A percentile compares a stretch with the other conserved stretches of the same genome.
phyloP scores from a whole-genome alignment of 2,113 vertebrate species.

The Epinephelus fuscoguttatus region DNA sequence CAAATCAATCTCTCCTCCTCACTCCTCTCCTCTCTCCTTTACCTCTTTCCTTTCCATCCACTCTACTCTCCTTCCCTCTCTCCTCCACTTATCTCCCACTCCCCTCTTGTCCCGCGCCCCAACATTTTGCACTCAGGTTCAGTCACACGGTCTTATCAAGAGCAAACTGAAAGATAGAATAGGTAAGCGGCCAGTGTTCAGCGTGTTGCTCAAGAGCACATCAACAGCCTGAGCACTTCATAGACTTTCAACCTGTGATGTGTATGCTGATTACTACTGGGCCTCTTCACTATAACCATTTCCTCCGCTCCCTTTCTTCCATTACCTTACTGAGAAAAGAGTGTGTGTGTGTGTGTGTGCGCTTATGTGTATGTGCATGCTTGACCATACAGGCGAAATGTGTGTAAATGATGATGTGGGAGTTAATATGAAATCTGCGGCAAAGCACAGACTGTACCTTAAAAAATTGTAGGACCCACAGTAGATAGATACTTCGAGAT shows the following conservation, averaged over 20 bases:
- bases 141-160: constrained; percentile 51
- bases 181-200: constrained; percentile 10
- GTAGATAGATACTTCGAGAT: constrained; percentile 77
- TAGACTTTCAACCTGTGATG: constrained; percentile 35
- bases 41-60: constrained; percentile 61
- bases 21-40: constrained; percentile 52
- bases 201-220: constrained; percentile 64
- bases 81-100: constrained; percentile 54
- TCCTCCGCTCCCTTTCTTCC: constrained; percentile 20
- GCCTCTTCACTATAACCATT: constrained; percentile 32
- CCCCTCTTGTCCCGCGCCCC: constrained; percentile 57
- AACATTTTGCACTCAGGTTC: constrained; percentile 66
- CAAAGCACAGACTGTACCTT: constrained; percentile 72
- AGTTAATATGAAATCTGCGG: constrained; percentile 77
- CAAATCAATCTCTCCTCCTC: constrained; percentile 83
- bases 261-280: constrained; percentile 18
- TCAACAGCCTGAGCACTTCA: constrained; percentile 45
- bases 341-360: neutral
- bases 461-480: constrained; percentile 59
- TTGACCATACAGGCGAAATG: constrained; percentile 29
- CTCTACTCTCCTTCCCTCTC: constrained; percentile 45
- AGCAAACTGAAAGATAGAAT: constrained; percentile 32
- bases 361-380: neutral
- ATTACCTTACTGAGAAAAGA: constrained; percentile 35
- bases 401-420: constrained; percentile 63